A percentile compares a stretch with the other conserved stretches of the same genome.
Evolutionary conservation across 2,797 vertebrate genomes (phyloP).

Genomic region (Danio tinwini): DNA sequence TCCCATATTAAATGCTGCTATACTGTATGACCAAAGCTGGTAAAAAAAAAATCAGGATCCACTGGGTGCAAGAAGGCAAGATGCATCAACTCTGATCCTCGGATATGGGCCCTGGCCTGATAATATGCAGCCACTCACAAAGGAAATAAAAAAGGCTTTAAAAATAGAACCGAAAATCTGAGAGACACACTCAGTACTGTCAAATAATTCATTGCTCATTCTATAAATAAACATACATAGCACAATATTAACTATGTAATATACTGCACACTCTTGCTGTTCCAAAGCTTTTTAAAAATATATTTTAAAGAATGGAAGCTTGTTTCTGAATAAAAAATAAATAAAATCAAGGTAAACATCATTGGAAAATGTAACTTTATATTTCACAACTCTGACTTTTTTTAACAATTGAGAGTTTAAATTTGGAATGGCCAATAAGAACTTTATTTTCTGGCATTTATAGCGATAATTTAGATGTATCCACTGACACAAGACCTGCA

Average conservation of each 20-base stretch:
- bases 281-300: neutral
- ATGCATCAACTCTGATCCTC: conserved; percentile 26
- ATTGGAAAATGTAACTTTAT: too few species aligned
- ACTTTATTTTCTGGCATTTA: too few species aligned
- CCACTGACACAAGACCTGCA: too few species aligned
- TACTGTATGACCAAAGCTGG: conserved; percentile 26
- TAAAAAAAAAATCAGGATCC: neutral
- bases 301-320: neutral
- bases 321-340: too few species aligned
- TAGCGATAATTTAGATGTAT: too few species aligned
- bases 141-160: conserved; percentile 41
- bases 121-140: conserved; percentile 19
- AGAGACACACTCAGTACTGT: conserved; percentile 8
- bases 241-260: neutral
- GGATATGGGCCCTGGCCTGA: conserved; percentile 14
- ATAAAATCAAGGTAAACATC: too few species aligned
- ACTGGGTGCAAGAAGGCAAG: neutral
- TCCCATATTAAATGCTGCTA: neutral
- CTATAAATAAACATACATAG: conserved; percentile 3
- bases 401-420: too few species aligned
- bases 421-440: too few species aligned
- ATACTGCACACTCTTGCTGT: neutral
- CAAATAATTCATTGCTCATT: conserved; percentile 13
- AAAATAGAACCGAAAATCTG: conserved; percentile 34
- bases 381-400: too few species aligned